A percentile compares a stretch with the other conserved stretches of the same genome.
Conservation (phyloP, 2,888 invertebrate genomes). For the Thymelicus sylvestris region DNA sequence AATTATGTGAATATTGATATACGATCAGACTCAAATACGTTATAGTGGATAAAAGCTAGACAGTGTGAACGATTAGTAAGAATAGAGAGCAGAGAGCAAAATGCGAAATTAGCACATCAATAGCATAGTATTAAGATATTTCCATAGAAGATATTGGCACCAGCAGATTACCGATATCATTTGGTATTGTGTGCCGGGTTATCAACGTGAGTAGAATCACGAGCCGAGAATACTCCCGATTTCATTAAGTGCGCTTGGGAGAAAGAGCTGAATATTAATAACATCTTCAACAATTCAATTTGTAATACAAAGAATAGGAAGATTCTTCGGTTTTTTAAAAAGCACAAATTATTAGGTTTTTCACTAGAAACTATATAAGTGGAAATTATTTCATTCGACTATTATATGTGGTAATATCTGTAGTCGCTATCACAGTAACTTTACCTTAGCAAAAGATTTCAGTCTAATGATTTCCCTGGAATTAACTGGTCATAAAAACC, state of each 20-base stretch:
- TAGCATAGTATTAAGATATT: background rate
- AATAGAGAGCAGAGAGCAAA: background rate
- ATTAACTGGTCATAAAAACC: too few relatives aligned
- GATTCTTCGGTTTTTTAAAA: background rate
- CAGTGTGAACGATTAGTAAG: too few relatives aligned
- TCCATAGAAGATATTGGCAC: conserved; percentile 19
- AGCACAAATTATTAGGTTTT: too few relatives aligned
- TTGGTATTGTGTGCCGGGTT: conserved; percentile 33
- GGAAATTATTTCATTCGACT: too few relatives aligned
- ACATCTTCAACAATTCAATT: conserved; percentile 27
- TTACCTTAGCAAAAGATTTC: too few relatives aligned
- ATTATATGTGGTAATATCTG: too few relatives aligned
- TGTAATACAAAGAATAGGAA: background rate
- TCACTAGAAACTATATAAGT: too few relatives aligned
- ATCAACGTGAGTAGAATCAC: conserved; percentile 32
- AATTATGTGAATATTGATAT: too few relatives aligned
- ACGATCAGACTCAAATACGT: too few relatives aligned
- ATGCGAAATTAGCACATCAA: conserved; percentile 1
- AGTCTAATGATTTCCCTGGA: too few relatives aligned
- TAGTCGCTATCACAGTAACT: too few relatives aligned
- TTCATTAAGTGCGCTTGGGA: conserved; percentile 29
- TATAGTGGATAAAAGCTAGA: too few relatives aligned
- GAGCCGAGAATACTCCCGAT: conserved; percentile 25
- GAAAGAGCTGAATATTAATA: conserved; percentile 34
- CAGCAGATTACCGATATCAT: conserved; percentile 32